Evolutionary conservation across 2,888 invertebrate genomes (phyloP).

Genomic region (Sinhomidia bicolor): DNA sequence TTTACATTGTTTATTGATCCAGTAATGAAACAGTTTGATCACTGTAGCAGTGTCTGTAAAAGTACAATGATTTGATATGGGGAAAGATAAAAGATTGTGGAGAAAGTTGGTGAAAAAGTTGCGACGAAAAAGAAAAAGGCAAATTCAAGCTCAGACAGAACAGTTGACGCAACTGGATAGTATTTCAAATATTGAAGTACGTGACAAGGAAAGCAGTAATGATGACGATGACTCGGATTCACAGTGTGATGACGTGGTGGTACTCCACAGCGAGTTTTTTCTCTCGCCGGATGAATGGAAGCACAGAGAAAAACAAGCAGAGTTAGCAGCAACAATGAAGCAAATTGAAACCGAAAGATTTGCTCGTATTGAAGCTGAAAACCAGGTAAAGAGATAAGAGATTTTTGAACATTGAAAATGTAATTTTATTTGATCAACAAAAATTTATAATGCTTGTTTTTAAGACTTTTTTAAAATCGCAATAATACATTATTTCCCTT

Average conservation of each 20-base stretch:
- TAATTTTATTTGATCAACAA: too few relatives aligned
- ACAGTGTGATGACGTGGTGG: background rate
- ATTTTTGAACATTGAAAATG: too few relatives aligned
- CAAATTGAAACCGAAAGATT: constrained; percentile 64
- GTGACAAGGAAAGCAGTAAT: background rate
- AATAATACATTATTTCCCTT: too few relatives aligned
- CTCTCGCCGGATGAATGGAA: constrained; percentile 72
- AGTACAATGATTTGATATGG: constrained; percentile 65
- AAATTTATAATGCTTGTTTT: too few relatives aligned
- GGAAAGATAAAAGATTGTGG: constrained; percentile 76
- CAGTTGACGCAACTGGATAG: background rate
- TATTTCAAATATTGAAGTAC: background rate
- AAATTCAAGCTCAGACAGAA: constrained; percentile 31
- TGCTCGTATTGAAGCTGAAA: constrained; percentile 59
- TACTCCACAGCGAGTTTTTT: constrained; percentile 48
- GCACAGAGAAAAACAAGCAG: constrained; percentile 63
- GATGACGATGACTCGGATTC: background rate
- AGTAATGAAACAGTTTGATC: too few relatives aligned
- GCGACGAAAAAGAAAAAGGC: constrained; percentile 72
- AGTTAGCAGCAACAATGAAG: constrained; percentile 66
- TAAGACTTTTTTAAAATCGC: too few relatives aligned
- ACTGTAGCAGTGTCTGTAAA: too few relatives aligned
- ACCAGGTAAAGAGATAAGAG: constrained; percentile 65
- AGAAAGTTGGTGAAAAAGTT: constrained; percentile 79
- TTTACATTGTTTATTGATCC: too few relatives aligned